A percentile compares a stretch with the other conserved stretches of the same genome.
These are phyloP conservation scores for Hestina assimilis DNA, from an alignment of 1,140 invertebrate genomes.

Conservation along the genomic window DNA sequence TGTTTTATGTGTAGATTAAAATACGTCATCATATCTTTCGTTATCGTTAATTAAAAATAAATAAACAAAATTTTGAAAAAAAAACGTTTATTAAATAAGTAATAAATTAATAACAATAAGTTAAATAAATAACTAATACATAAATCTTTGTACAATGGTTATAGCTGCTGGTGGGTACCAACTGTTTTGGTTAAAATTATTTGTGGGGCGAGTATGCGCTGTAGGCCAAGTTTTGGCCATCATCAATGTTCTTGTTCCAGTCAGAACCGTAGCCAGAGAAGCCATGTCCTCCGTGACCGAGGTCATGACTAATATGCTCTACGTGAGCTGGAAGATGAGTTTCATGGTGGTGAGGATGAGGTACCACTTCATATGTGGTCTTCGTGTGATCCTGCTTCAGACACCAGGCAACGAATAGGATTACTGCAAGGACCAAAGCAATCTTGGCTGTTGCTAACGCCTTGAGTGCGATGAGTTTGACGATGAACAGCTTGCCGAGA, in stretches of 20 bases:
- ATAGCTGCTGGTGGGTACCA: conserved; percentile 30
- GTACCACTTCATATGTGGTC: conserved; percentile 69
- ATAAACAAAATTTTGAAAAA: conserved; percentile 16
- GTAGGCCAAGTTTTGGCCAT: conserved; percentile 67
- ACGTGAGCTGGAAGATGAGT: conserved; percentile 59
- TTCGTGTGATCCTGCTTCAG: conserved; percentile 68
- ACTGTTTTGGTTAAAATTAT: conserved; percentile 44
- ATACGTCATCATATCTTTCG: not conserved
- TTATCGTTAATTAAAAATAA: not conserved
- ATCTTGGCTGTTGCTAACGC: conserved; percentile 69
- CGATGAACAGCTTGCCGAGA: conserved; percentile 69
- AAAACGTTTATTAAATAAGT: conserved; percentile 35
- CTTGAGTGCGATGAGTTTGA: conserved; percentile 69
- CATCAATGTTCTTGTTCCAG: conserved; percentile 73
- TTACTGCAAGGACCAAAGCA: conserved; percentile 60
- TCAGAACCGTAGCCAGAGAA: conserved; percentile 62
- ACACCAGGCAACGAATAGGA: conserved; percentile 67
- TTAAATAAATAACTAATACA: conserved; percentile 60
- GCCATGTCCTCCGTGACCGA: conserved; percentile 47
- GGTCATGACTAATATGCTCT: conserved; percentile 56
- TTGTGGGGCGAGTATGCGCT: conserved; percentile 59
- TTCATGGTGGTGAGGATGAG: conserved; percentile 64
- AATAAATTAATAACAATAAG: conserved; percentile 69
- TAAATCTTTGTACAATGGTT: conserved; percentile 67
- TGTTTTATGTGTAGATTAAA: not conserved